Conservation (phyloP, 2,797 vertebrate genomes). For the Tarsius wallacei region DNA sequence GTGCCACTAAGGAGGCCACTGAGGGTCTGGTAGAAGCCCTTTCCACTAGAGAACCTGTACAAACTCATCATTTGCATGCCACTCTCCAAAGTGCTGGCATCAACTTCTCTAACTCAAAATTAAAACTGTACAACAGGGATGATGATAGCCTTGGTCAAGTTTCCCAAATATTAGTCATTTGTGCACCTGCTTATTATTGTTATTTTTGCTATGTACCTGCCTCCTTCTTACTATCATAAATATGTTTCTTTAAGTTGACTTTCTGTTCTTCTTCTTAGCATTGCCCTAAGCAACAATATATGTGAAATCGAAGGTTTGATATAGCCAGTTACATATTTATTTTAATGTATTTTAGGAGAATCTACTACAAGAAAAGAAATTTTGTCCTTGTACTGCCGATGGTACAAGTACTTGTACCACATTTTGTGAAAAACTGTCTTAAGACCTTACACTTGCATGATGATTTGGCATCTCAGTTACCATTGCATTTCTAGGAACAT, state of each 20-base stretch:
- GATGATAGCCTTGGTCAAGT: not conserved
- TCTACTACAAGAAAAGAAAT: constrained; percentile 2
- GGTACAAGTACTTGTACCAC: not conserved
- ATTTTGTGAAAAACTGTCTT: not conserved
- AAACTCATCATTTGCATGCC: fast-evolving
- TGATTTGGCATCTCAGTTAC: not conserved
- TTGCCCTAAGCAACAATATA: not conserved
- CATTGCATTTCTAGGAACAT: constrained; percentile 76
- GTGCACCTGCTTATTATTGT: not conserved
- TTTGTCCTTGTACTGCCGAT: not conserved
- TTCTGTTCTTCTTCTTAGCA: constrained; percentile 21
- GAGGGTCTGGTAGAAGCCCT: not conserved
- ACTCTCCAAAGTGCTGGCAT: not conserved
- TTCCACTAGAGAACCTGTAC: fast-evolving
- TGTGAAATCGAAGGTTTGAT: not conserved
- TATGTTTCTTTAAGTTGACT: constrained; percentile 33
- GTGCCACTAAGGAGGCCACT: not conserved
- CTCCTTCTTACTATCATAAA: not conserved
- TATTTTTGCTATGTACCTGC: not conserved
- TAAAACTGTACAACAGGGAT: not conserved
- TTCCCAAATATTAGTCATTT: not conserved
- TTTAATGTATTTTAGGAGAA: constrained; percentile 34
- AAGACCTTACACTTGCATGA: not conserved
- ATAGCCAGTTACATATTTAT: not conserved
- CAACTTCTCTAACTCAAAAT: not conserved